phyloP scores from a whole-genome alignment of 2,888 invertebrate genomes.

The Polydrusus cervinus region DNA sequence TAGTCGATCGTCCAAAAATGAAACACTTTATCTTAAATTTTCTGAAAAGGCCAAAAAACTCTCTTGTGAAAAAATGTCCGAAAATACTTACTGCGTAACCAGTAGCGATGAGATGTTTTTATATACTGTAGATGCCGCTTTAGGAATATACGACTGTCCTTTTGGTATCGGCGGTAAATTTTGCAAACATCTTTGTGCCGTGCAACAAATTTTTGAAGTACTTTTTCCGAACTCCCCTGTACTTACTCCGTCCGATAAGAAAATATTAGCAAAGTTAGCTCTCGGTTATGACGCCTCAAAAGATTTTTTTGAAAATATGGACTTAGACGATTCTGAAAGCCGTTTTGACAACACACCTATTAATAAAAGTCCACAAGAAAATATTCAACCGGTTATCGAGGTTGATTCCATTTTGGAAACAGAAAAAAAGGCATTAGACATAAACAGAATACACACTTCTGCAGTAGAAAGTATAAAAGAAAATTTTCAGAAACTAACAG shows the following conservation, averaged over 20 bases:
- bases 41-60: conserved; percentile 30
- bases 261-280: neutral
- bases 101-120: conserved; percentile 18
- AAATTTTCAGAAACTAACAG: too few species aligned
- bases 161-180: neutral
- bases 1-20: conserved; percentile 30
- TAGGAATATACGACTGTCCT: conserved; percentile 19
- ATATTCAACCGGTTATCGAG: neutral
- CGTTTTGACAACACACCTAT: conserved; percentile 2
- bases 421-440: too few species aligned
- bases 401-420: too few species aligned
- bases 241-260: neutral
- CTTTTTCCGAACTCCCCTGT: neutral
- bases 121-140: conserved; percentile 9
- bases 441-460: too few species aligned
- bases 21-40: conserved; percentile 12
- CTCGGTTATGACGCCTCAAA: neutral
- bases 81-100: conserved; percentile 27
- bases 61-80: conserved; percentile 21
- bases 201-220: neutral
- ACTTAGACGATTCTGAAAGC: conserved; percentile 2
- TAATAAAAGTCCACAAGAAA: conserved; percentile 1
- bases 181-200: neutral
- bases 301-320: conserved; percentile 6
- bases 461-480: too few species aligned